These are phyloP conservation scores for Stichopus chloronotus DNA, from an alignment of 35 echinoderm and acorn worm species.

Conservation along the genomic window DNA sequence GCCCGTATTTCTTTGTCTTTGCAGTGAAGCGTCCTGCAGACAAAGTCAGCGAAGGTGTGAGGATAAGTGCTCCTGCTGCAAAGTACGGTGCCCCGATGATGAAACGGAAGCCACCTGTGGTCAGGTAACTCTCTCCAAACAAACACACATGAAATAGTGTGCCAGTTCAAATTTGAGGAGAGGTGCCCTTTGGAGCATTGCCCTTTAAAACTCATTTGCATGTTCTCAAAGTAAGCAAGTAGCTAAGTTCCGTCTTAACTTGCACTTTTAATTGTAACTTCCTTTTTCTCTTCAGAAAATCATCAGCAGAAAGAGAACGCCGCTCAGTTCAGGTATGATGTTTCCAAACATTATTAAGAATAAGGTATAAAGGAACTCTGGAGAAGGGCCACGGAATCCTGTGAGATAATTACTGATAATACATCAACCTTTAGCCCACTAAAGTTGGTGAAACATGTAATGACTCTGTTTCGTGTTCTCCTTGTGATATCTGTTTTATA, in stretches of 20 bases:
- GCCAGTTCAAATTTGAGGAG: not conserved
- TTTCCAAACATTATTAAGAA: too few relatives aligned
- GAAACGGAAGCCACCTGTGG: conserved; percentile 64
- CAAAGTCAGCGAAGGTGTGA: conserved; percentile 47
- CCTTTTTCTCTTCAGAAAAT: conserved; percentile 47
- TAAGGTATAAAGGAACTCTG: too few relatives aligned
- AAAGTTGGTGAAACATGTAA: too few relatives aligned
- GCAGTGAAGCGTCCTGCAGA: conserved; percentile 53
- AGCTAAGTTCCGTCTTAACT: too few relatives aligned
- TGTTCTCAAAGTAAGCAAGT: too few relatives aligned
- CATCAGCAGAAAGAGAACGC: conserved; percentile 57
- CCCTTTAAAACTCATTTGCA: not conserved
- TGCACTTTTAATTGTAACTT: not conserved
- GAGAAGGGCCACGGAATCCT: too few relatives aligned
- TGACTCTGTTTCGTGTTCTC: too few relatives aligned
- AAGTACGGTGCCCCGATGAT: conserved; percentile 91
- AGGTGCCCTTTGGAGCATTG: not conserved
- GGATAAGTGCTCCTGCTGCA: conserved; percentile 90
- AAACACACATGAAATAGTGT: not conserved
- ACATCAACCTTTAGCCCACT: too few relatives aligned
- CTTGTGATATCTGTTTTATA: too few relatives aligned
- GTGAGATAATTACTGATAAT: too few relatives aligned
- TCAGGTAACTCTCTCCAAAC: conserved; percentile 49
- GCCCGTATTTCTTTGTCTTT: not conserved
- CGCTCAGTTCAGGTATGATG: conserved; percentile 3